Evolutionary conservation across 2,888 invertebrate species (phyloP), one percentile per base, ranked within the genome.

Genomic region (Morpho achilles): DNA sequence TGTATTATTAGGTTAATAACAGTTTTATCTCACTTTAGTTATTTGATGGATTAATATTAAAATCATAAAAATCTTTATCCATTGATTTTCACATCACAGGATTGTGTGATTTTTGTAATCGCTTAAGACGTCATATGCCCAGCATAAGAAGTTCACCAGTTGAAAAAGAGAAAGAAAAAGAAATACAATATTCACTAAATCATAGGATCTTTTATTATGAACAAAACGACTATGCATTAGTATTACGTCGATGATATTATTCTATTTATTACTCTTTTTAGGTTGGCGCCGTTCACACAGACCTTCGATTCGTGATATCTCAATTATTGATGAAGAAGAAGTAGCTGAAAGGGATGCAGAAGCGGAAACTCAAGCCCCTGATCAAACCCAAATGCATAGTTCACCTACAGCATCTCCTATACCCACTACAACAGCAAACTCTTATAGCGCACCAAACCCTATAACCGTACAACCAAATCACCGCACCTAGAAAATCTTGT

Each of bases 251-350:
- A 43, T 43, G 5, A 43, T 4, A 43, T 43, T 8, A 0, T 43
- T 43, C 7, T 8, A 8, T 42, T 43, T 8, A 9, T 43, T 6
- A 9, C 3, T 43, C 9, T 48, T 23, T 53, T 6, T 72, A 87
- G 95, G 95, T 59, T 96, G 96, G 96, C 92, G 95, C 16, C 92
- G 96, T 66, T 94, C 95, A 52, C 95, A 96, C 74, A 91, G 96
- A 61, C 96, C 96, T 4, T 96, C 96, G 0, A 95, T 97, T 58
- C 93, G 96, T 51, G 96, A 96, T 79, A 96, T 97, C 63, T 95
- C 96, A 65, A 96, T 97, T 78, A 96, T 96, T 77, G 95, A 96
- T 73, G 96, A 96, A 75, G 95, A 95, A 71, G 96, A 96, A 67
- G 92, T 95, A 66, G 92, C 92, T 32, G 94, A 94, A 62, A 79